Base-by-base conservation (phyloP, 2,797 vertebrate species). In the Aldrovandia affinis region DNA sequence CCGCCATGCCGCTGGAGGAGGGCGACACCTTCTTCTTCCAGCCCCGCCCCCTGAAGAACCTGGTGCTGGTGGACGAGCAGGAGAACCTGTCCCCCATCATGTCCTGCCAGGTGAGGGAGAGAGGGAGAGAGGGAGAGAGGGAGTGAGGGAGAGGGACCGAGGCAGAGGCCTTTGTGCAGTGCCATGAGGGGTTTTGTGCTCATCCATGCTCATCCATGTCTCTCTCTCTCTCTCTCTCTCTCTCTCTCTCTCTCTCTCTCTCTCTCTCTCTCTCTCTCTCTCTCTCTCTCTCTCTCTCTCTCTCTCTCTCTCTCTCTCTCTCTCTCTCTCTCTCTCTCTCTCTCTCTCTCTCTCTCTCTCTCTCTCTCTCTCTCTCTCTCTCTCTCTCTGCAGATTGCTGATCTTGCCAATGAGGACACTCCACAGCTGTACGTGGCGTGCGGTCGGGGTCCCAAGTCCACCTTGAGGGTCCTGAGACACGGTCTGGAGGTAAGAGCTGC, bases 21-120 rank as follows among this genome's bases (percentile, higher is more conserved):
- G 98, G 98, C 83, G 98, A 99, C 89, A 99, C 98, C 0, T 99
- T 99, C 93, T 99, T 99, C 89, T 99, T 99, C 89, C 98, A 99
- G 90, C 98, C 98, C 1, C 96, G 98, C 6, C 96, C 98, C 3
- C 96, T 99, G 44, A 99, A 99, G 93, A 99, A 99, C 92, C 92
- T 99, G 47, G 98, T 99, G 75, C 89, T 99, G 87, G 98, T 99
- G 42, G 98, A 99, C 59, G 98, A 99, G 81, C 93, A 98, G 93
- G 98, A 99, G 91, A 99, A 97, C 92, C 93, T 99, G 8, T 99
- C 98, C 30, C 98, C 98, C 39, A 99, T 99, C 91, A 95, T 99
- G 91, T 96, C 96, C 85, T 99, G 98, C 89, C 98, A 99, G 97
- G 98, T 99, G 36, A 0, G 83, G 25, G 47, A 14, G 50, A 30